These are phyloP conservation scores for Philereme vetulata DNA, from an alignment of 2,888 invertebrate species.

Conservation along the genomic window DNA sequence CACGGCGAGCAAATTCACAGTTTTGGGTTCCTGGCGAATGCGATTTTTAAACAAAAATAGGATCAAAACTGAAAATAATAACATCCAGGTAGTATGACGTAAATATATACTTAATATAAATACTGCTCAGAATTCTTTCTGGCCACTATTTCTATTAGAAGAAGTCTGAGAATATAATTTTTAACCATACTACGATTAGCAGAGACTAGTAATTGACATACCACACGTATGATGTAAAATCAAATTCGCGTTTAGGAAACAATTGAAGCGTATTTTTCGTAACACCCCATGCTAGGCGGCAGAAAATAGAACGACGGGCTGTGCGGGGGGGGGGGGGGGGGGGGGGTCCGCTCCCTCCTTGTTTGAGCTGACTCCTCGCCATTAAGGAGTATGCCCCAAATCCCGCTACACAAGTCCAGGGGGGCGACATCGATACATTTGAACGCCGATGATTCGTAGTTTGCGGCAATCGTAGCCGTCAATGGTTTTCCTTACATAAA, in stretches of 20 bases:
- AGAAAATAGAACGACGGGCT: slow-evolving; percentile 64
- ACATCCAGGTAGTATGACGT: too few relatives aligned
- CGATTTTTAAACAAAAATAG: too few relatives aligned
- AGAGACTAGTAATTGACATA: too few relatives aligned
- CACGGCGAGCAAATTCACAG: too few relatives aligned
- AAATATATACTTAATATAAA: too few relatives aligned
- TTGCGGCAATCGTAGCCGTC: slow-evolving; percentile 3
- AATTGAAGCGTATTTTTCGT: slow-evolving; percentile 19
- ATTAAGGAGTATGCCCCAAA: slow-evolving; percentile 44
- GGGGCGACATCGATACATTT: slow-evolving; percentile 24
- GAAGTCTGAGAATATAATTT: too few relatives aligned
- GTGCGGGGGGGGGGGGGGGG: slow-evolving; percentile 74
- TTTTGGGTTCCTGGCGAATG: too few relatives aligned
- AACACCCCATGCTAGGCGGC: slow-evolving; percentile 43
- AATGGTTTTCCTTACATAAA: slow-evolving; percentile 1
- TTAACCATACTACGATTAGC: too few relatives aligned
- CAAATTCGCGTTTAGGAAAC: slow-evolving; percentile 1
- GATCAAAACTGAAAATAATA: too few relatives aligned
- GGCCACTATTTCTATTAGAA: too few relatives aligned
- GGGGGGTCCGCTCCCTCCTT: slow-evolving; percentile 54
- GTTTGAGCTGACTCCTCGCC: slow-evolving; percentile 38
- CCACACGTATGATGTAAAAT: too few relatives aligned
- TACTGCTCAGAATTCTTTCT: too few relatives aligned
- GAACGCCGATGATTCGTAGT: slow-evolving; percentile 14
- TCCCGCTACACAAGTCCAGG: slow-evolving; percentile 29